Conservation (phyloP, 2,797 vertebrate species). For the Megaceryle alcyon region DNA sequence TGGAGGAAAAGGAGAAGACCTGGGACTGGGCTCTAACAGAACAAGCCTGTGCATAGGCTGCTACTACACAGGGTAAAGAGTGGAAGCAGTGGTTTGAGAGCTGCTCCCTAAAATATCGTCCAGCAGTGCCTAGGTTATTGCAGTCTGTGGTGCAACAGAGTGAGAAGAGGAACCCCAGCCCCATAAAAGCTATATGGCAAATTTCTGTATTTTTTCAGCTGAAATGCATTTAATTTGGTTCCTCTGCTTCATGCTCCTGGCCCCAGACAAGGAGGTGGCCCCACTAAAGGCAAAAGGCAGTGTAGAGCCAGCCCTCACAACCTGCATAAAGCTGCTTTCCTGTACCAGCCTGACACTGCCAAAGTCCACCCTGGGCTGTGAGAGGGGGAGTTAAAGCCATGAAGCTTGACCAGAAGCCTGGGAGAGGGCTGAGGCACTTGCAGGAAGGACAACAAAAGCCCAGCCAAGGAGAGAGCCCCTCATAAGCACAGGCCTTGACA, state of each 20-base stretch:
- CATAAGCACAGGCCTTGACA: neutral
- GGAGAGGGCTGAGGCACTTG: neutral
- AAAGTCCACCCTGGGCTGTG: neutral
- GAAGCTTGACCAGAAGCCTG: neutral
- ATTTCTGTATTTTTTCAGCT: neutral
- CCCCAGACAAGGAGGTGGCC: neutral
- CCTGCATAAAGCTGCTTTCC: neutral
- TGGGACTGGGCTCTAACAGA: neutral
- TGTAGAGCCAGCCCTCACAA: accelerated
- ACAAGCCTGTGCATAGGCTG: neutral
- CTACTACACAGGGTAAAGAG: neutral
- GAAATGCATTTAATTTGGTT: neutral
- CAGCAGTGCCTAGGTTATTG: neutral
- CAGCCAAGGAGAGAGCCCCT: neutral
- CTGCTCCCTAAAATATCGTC: neutral
- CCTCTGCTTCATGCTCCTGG: neutral
- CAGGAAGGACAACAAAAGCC: neutral
- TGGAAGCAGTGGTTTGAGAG: neutral
- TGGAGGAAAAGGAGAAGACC: neutral
- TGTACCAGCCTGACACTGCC: neutral
- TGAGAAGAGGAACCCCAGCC: neutral
- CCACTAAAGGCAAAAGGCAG: neutral
- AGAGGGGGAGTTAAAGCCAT: neutral
- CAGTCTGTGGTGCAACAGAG: neutral
- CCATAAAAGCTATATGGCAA: neutral